A percentile compares a stretch with the other conserved stretches of the same genome.
These are phyloP conservation scores for Drosophila pseudoobscura DNA, from an alignment of 1,140 invertebrate species.

Conservation along the genomic window DNA sequence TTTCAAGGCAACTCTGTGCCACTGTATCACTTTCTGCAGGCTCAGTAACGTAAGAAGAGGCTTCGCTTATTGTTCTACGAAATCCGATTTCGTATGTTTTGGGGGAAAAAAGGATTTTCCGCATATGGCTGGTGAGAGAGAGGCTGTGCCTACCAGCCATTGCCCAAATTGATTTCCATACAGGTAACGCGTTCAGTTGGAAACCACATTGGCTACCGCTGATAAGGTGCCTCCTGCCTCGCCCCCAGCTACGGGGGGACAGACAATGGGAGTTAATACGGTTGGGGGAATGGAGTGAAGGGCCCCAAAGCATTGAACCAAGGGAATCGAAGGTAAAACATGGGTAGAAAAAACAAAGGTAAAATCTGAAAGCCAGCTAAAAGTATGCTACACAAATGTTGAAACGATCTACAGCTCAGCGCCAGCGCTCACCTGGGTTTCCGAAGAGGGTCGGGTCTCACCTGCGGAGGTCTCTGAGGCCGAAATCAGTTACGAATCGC, in stretches of 20 bases:
- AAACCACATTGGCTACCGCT: slow-evolving; percentile 48
- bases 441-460: no score
- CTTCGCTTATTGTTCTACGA: background rate
- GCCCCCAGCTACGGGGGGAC: background rate
- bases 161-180: slow-evolving; percentile 51
- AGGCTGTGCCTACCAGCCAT: background rate
- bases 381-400: no score
- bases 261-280: slow-evolving; percentile 57
- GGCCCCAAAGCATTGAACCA: no score
- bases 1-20: background rate
- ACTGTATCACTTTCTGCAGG: no score
- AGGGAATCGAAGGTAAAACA: no score
- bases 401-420: no score
- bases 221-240: slow-evolving; percentile 38
- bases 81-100: background rate
- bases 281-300: slow-evolving; percentile 23
- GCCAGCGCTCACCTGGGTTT: no score
- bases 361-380: no score
- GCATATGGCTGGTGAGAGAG: background rate
- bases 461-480: no score
- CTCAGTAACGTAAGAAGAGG: background rate
- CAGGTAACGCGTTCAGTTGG: slow-evolving; percentile 57
- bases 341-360: no score
- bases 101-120: background rate
- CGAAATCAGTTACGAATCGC: background rate